A percentile compares a stretch with the other conserved stretches of the same genome.
These are phyloP conservation scores for Leptinotarsa lineolata DNA, from an alignment of 1,140 invertebrate species.

Conservation along the genomic window DNA sequence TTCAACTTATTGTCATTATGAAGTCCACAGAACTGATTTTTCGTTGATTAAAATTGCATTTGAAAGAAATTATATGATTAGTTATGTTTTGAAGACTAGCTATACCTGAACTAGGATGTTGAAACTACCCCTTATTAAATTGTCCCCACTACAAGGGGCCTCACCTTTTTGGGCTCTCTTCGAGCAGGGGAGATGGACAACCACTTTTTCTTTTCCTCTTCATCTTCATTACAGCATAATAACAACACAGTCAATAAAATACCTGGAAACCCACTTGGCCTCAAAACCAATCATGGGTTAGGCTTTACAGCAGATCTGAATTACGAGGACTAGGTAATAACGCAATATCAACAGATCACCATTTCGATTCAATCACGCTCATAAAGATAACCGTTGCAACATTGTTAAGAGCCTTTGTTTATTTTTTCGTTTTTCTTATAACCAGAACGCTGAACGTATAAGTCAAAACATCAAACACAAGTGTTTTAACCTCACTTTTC, in stretches of 20 bases:
- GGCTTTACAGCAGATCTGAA: no score
- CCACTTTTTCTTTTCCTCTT: constrained; percentile 52
- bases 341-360: no score
- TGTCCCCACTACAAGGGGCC: constrained; percentile 9
- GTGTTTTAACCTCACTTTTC: neutral
- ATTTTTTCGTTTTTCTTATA: neutral
- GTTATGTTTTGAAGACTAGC: no score
- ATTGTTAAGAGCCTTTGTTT: neutral
- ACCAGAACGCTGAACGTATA: neutral
- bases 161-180: constrained; percentile 62
- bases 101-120: no score
- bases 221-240: constrained; percentile 30
- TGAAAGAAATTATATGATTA: no score
- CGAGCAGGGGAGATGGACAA: constrained; percentile 47
- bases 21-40: no score
- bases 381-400: neutral
- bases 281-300: no score
- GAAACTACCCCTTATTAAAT: neutral
- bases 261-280: no score
- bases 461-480: constrained; percentile 1
- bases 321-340: no score
- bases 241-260: no score
- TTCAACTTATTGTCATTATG: no score
- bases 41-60: no score
- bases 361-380: neutral